Conservation (phyloP, 2,797 vertebrate genomes). For the Aeoliscus strigatus region DNA sequence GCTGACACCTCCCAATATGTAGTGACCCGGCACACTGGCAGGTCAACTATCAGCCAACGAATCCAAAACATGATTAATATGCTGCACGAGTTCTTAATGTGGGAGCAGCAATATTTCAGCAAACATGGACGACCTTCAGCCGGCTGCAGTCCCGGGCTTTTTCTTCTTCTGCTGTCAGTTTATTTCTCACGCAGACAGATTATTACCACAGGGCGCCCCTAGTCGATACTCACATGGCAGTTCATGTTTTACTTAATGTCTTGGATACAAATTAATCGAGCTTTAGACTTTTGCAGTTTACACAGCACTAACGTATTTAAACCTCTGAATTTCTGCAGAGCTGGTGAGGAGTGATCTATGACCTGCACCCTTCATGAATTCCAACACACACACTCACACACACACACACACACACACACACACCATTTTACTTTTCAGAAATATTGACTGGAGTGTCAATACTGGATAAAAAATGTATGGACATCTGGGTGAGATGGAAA, state of each 20-base stretch:
- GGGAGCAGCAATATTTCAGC: conserved; percentile 8
- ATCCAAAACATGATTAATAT: too few relatives aligned
- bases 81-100: too few relatives aligned
- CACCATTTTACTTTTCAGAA: conserved; percentile 31
- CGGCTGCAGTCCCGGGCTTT: conserved; percentile 1
- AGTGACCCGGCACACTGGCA: conserved; percentile 27
- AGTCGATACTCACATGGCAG: conserved; percentile 6
- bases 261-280: conserved; percentile 11
- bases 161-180: not conserved
- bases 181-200: conserved; percentile 13
- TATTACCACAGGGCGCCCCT: conserved; percentile 9
- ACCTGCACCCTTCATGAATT: conserved; percentile 41
- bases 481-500: conserved; percentile 6
- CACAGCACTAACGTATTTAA: too few relatives aligned
- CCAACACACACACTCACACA: too few relatives aligned
- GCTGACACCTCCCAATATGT: conserved; percentile 27
- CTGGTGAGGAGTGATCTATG: conserved; percentile 3
- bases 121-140: conserved; percentile 7
- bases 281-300: not conserved
- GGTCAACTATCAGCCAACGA: conserved; percentile 24
- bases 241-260: conserved; percentile 12
- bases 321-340: conserved; percentile 5
- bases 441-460: conserved; percentile 47
- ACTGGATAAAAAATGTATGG: conserved; percentile 41
- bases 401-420: too few relatives aligned